Evolutionary conservation across 2,888 invertebrate species (phyloP).

Genomic region (Trichogramma dendrolimi): DNA sequence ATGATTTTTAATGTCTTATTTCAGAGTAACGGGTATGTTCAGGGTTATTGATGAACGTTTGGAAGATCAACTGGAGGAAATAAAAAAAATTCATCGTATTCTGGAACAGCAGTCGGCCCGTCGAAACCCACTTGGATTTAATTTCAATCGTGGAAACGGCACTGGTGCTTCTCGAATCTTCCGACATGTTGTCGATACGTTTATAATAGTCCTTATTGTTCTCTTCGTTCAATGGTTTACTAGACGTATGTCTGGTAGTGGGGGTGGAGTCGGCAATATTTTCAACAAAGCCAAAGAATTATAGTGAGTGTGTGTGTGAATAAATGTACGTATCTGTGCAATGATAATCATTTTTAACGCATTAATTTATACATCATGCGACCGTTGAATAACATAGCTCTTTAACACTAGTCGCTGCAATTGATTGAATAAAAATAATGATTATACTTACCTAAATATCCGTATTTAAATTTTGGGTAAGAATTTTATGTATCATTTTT

Average conservation of each 20-base stretch:
- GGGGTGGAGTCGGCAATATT: too few relatives aligned
- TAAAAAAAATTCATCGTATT: conserved; percentile 46
- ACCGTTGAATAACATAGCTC: too few relatives aligned
- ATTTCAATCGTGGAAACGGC: too few relatives aligned
- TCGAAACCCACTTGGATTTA: conserved; percentile 31
- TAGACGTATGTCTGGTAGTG: too few relatives aligned
- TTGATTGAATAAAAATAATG: neutral
- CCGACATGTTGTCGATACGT: conserved; percentile 43
- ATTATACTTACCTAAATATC: neutral
- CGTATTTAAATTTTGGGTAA: neutral
- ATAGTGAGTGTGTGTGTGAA: conserved; percentile 33
- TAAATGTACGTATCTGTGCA: neutral
- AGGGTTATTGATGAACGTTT: conserved; percentile 46
- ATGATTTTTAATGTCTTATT: conserved; percentile 12
- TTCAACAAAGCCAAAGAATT: conserved; percentile 35
- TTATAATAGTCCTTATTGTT: conserved; percentile 44
- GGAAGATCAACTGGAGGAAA: conserved; percentile 43
- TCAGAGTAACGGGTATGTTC: conserved; percentile 41
- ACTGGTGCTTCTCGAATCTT: conserved; percentile 33
- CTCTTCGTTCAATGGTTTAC: conserved; percentile 44
- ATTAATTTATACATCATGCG: neutral
- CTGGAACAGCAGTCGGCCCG: conserved; percentile 46
- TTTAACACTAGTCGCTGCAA: neutral
- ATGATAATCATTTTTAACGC: neutral
- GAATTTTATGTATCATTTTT: too few relatives aligned